Evolutionary conservation across 2,888 invertebrate species (phyloP), one percentile per base, ranked within the genome.

Genomic region (Steinernema hermaphroditum): DNA sequence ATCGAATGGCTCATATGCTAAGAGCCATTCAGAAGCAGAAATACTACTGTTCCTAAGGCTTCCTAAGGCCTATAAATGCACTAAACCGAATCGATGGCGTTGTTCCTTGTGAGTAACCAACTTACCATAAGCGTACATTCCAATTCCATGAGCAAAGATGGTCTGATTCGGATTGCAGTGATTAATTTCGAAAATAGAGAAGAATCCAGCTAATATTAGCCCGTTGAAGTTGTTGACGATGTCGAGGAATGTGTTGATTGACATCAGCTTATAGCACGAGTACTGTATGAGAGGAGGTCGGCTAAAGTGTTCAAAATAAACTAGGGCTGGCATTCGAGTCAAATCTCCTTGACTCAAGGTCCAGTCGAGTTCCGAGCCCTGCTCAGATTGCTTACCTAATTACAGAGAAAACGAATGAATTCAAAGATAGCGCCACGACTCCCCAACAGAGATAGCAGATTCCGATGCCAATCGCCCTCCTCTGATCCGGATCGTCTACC

Each of bases 141-240:
- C 46, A 16, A 46, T 19, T 9, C 46, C 46, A 46, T 46, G 46
- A 6, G 46, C 6, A 4, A 4, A 46, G n/a, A 46, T 16, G n/a
- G 46, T 46, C n/a, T 46, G 46, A 9, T 46, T 46, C 4, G 46
- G 46, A 46, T 46, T 46, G 46, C 46, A 46, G 46, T 46, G 46
- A 46, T 46, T 46, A n/a, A 46, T 46, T n/a, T 46, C 46, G 16
- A 46, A 46, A 46, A 46, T 46, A 4, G 46, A 46, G n/a, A 46
- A 46, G 16, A 46, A 46, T 46, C 46, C 46, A 4, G 8, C 16
- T n/a, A 46, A 19, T 9, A 46, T 46, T n/a, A 46, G 46, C n/a
- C 46, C 46, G 46, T 46, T 46, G 46, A 46, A 46, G 46, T 46
- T 46, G 46, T 46, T 46, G 6, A 16, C 46, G 46, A 46, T 46